Base-by-base conservation (phyloP, 2,888 invertebrate species). In the Amiota minor region DNA sequence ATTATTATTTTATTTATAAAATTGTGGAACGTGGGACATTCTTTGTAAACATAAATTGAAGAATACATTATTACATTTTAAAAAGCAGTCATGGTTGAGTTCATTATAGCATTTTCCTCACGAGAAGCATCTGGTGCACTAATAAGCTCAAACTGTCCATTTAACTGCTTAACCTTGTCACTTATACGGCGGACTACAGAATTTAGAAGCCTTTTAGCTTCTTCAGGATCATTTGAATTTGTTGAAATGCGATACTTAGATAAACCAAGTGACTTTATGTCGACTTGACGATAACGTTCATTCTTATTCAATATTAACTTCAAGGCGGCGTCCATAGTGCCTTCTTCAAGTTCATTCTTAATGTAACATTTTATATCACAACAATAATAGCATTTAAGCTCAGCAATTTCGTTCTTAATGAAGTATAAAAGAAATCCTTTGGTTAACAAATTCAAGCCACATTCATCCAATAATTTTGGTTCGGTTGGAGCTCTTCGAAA, bases 341-440 rank as follows among this genome's bases (percentile, higher is more conserved):
- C 11, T 20, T 59, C 59, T 59, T 59, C 59, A 20, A 20, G n/a
- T n/a, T 16, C 20, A 59, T 18, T 59, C 18, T 20, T 16, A 20
- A 59, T 10, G 10, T 20, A 59, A 20, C 59, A 59, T 20, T 59
- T 59, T 16, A 59, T 18, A 20, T 20, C 59, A 11, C 11, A 20
- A 12, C 59, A 20, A 16, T 20, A 18, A 18, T 9, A 59, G 20
- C 59, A 20, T 59, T 59, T 20, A 12, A 20, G 59, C 20, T 16
- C 59, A 6, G 59, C 59, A 3, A 59, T 12, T 59, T 59, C 59
- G 18, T 59, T 20, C 4, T 59, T 59, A 3, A 59, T 59, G 59
- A 59, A 59, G 59, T 59, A 59, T 9, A 59, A 59, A 11, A 59
- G 20, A 20, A 59, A 59, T 9, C 20, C 20, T 10, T 59, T 59